Base-by-base conservation (phyloP, 2,797 vertebrate species). In the Muscicapa comitata region DNA sequence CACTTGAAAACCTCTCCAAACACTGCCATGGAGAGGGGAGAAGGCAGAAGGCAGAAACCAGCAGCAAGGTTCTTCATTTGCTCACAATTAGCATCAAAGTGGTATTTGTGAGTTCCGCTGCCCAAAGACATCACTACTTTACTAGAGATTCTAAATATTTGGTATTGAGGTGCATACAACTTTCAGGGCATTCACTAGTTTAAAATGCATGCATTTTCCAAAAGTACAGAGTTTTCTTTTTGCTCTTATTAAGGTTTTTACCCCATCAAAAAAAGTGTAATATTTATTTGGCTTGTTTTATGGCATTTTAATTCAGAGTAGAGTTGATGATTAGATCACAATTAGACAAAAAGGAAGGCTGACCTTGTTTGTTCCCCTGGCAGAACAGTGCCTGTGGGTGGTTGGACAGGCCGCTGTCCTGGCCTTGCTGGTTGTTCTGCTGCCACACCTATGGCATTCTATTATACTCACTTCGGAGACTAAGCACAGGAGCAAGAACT, bases 231-330 rank as follows among this genome's bases (percentile, higher is more conserved):
- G 9, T n/a, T 38, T 29, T n/a, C 42, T 67, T 61, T 81, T 55
- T 73, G 54, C 12, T 76, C 5, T 72, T 59, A 38, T 2, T 24
- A 72, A 66, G 13, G 47, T 37, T 72, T 63, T 51, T 26, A 72
- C 18, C 38, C 21, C 13, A 62, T 43, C 2, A 35, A 57, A 58
- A 24, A 31, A 37, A 5, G 17, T 7, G 11, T 33, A 53, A 10
- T 58, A 47, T 24, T 80, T 68, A 47, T 40, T 68, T 77, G 17
- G 33, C 47, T 65, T 84, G 58, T 68, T 73, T 77, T 47, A 53
- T 29, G 35, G 47, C 38, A 51, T 84, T 92, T 90, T 73, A 84
- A 65, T 92, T 92, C 59, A 73, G 51, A 48, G 78, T 55, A 48
- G 74, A 57, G 53, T 31, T 81, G 70, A 38, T 92, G 81, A 87